Base-by-base conservation (phyloP, 2,797 vertebrate species). In the Anguilla megastoma region DNA sequence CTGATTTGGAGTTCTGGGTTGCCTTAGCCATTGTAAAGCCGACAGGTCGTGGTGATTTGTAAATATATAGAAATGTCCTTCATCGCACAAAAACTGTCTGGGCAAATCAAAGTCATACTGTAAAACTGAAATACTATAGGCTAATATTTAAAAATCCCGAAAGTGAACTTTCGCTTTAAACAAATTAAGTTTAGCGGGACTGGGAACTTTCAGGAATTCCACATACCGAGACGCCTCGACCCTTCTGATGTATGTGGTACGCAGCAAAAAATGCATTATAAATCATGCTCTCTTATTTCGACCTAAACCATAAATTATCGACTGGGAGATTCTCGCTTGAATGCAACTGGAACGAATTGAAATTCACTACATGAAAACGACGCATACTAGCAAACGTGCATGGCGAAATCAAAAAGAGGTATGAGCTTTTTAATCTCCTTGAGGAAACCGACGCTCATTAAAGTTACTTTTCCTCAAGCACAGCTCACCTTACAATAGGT, bases 401-500 rank as follows among this genome's bases (percentile, higher is more conserved):
- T 79, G 4, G 45, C 74, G 9, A 79, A 7, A 79, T 36, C 33
- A 79, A 36, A 3, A 3, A 41, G 33, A 3, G 36, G 33, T 21
- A 79, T 18, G 41, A 5, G 71, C 3, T 3, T 79, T 18, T 36
- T 14, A 74, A 74, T 14, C 27, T 16, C 33, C 16, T 16, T 45
- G 16, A 41, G 27, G n/a, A 48, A 10, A 24, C 56, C 12, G 30
- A 56, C 16, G 27, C 36, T 52, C 16, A 52, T 85, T 58, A 36
- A n/a, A 1, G 48, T 14, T 41, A 12, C 54, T 85, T 63, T 54
- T 18, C 50, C 18, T 60, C 24, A 80, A n/a, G 21, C 16, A 7
- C 90, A 48, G 90, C 96, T 89, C 91, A 99, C 98, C 98, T 98
- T 96, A 98, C 96, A 63, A 99, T 89, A 82, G 98, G 98, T 91